Base-by-base conservation (phyloP, 2,797 vertebrate species). In the Coendou prehensilis region DNA sequence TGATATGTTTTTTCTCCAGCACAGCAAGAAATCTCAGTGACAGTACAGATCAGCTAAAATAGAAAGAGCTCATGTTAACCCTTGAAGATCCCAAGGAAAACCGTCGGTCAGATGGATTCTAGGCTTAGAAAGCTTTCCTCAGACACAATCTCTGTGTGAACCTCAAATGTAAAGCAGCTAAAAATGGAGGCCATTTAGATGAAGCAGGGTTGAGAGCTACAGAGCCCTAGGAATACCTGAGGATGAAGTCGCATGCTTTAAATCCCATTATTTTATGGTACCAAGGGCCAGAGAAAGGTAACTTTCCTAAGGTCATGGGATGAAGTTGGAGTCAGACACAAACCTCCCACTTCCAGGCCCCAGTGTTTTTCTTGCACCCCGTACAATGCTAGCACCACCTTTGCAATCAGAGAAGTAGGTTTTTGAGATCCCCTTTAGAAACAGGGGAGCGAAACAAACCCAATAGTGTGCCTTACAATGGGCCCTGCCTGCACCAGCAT, bases 391-490 rank as follows among this genome's bases (percentile, higher is more conserved):
- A 41, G 22, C 33, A 22, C 0, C 15, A 47, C 33, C 82, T 26
- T 56, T 45, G 6, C 9, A 45, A 1, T 59, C 26, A 41, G 6
- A 63, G 63, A 33, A 14, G 57, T 4, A 8, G 75, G 2, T 5
- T 22, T 73, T 45, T 79, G 33, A 30, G 1, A 20, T 81, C 13
- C 41, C 22, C 47, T 50, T 37, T 73, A 81, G 69, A 47, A 86
- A 64, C 7, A 63, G n/a, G 41, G 64, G 6, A 73, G 50, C 0
- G 0, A 61, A 81, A 22, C 5, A 6, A 30, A 79, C 47, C 45
- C 63, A 59, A 3, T 33, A 2, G 10, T 18, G 14, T 6, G 1
- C 71, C 22, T 23, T 14, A 14, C 7, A 1, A 8, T 6, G 63
- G 80, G 56, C 30, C 18, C 64, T 41, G 30, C 33, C 54, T 56